Base-by-base conservation (phyloP, 1,140 invertebrate species). In the Musca vetustissima region DNA sequence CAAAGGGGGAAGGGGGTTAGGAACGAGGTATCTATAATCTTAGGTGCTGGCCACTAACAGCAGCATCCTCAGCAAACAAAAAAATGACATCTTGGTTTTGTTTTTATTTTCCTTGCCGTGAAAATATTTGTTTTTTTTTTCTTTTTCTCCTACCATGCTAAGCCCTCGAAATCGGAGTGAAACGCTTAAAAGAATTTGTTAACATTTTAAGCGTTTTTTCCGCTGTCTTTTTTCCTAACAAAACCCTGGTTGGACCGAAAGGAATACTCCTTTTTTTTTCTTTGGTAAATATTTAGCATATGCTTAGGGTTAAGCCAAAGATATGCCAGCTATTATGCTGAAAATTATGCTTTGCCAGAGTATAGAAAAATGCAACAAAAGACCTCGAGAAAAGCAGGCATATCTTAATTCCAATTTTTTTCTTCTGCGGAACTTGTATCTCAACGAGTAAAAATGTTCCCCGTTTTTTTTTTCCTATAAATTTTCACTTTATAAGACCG, bases 201-300 rank as follows among this genome's bases (percentile, higher is more conserved):
- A 32, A 19, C 57, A 61, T 61, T 61, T 19, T 57, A 59, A n/a
- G 25, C 24, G 55, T n/a, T 25, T 24, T 55, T 25, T 55, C 19
- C 17, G 53, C 53, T 4, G 14, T 61, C 9, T 32, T 21, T 61
- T 61, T 32, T 59, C 32, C 22, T 61, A 7, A 7, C 36, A 43
- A 4, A 13, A 2, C 36, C 4, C 6, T 8, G 2, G 15, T 13
- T 61, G n/a, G 17, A 21, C 11, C 7, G n/a, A 36, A 36, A 61
- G 13, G 28, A 17, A 15, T 32, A 61, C 36, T 55, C 53, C 53
- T 24, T 25, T 55, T 24, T 25, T 55, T 13, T 43, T 43, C 13
- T 43, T 43, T 13, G 36, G 4, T 36, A 61, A 61, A 61, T 43
- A 61, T 61, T 61, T 61, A 61, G 57, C 57, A 61, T 61, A 61